Conservation (phyloP, 2,888 invertebrate species). For the Volucella inanis region DNA sequence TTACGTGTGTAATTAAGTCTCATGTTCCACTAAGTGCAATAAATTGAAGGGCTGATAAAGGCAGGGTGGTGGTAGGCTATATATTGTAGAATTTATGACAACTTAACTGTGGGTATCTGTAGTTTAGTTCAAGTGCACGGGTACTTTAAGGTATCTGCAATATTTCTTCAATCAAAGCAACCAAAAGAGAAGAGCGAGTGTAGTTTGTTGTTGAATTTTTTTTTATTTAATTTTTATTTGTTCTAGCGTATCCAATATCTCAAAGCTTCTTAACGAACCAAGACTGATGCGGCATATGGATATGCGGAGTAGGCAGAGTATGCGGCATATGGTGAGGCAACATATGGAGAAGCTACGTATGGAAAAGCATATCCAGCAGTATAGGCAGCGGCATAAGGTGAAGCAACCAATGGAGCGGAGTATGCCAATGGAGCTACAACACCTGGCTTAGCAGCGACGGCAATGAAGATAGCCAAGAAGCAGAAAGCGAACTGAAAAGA, state of each 20-base stretch:
- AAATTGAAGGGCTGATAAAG: too few species aligned
- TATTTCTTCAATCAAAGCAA: too few species aligned
- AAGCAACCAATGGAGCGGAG: constrained; percentile 56
- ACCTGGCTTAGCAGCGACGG: constrained; percentile 60
- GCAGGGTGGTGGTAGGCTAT: too few species aligned
- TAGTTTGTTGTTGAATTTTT: too few species aligned
- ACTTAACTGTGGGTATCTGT: too few species aligned
- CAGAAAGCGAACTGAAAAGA: constrained; percentile 50
- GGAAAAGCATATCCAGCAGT: constrained; percentile 56
- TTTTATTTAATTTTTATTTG: not conserved
- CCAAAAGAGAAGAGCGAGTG: too few species aligned
- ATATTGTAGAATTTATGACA: too few species aligned
- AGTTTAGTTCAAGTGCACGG: too few species aligned
- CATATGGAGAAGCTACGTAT: constrained; percentile 54
- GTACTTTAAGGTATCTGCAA: too few species aligned
- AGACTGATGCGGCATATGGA: constrained; percentile 52
- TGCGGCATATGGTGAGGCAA: constrained; percentile 53
- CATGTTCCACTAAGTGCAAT: not conserved
- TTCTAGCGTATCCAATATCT: not conserved
- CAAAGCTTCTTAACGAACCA: constrained; percentile 39
- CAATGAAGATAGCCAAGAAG: constrained; percentile 54
- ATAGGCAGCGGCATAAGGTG: constrained; percentile 52
- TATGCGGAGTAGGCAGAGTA: constrained; percentile 50
- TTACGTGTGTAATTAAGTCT: too few species aligned
- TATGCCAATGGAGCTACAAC: constrained; percentile 43